These are phyloP conservation scores for Ctenopoma multispine DNA, from an alignment of 2,797 vertebrate species.

Conservation along the genomic window DNA sequence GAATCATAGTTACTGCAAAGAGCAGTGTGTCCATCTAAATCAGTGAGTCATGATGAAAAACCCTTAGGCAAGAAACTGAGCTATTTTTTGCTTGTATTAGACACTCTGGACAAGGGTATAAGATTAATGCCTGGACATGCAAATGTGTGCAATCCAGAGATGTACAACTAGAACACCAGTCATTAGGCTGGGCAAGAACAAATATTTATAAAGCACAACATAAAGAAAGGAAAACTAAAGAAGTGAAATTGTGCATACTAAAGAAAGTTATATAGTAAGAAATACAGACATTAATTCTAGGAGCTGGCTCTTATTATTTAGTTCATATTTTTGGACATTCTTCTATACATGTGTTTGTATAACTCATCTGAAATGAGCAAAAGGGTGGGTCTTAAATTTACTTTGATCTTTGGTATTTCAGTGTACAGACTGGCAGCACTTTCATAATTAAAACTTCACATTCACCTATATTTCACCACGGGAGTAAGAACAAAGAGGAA, in stretches of 20 bases:
- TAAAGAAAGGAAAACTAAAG: constrained; percentile 17
- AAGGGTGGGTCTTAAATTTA: not conserved
- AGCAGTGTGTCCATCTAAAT: constrained; percentile 20
- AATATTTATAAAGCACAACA: constrained; percentile 4
- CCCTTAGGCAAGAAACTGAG: constrained; percentile 24
- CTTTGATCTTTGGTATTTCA: not conserved
- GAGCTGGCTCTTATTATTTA: not conserved
- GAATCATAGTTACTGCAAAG: constrained; percentile 25
- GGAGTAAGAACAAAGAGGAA: not conserved
- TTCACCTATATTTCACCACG: not conserved
- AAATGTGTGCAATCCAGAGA: constrained; percentile 17
- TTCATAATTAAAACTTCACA: not conserved
- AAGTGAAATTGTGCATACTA: not conserved
- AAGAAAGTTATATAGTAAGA: constrained; percentile 7
- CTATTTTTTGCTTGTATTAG: constrained; percentile 3
- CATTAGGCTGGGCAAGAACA: not conserved
- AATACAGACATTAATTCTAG: constrained; percentile 9
- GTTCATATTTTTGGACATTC: constrained; percentile 6
- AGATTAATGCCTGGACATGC: constrained; percentile 14
- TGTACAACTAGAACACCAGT: constrained; percentile 7
- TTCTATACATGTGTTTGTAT: not conserved
- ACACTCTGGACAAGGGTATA: constrained; percentile 25
- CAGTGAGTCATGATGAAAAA: constrained; percentile 33
- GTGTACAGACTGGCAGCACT: not conserved
- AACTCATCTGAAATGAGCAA: not conserved